phyloP scores from a whole-genome alignment of 2,888 invertebrate genomes.

The Glyphotaelius pellucidus region DNA sequence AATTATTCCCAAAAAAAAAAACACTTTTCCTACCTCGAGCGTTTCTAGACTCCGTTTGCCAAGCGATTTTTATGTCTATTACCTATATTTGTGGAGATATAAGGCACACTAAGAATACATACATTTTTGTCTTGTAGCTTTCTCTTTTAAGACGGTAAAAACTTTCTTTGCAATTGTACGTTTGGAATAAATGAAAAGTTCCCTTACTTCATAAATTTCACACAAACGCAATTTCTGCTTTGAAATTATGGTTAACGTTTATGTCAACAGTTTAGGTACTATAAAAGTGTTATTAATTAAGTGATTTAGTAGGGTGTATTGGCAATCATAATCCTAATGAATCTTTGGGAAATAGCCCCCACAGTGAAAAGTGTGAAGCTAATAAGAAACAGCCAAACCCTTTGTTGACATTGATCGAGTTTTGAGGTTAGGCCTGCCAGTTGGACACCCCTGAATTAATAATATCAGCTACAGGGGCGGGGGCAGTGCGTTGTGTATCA shows the following conservation, averaged over 20 bases:
- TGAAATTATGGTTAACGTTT: neutral
- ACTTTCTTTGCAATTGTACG: too few relatives aligned
- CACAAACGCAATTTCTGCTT: neutral
- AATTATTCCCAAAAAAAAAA: too few relatives aligned
- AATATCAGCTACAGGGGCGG: neutral
- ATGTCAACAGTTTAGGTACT: neutral
- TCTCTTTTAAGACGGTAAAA: too few relatives aligned
- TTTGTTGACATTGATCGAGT: neutral
- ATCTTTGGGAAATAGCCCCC: neutral
- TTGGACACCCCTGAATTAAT: neutral
- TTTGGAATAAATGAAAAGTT: too few relatives aligned
- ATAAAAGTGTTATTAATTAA: neutral
- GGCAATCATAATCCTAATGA: neutral
- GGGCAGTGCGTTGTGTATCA: neutral
- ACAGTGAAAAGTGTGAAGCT: neutral
- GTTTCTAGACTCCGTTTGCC: too few relatives aligned
- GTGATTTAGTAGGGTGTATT: neutral
- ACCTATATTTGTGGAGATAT: too few relatives aligned
- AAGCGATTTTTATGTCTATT: too few relatives aligned
- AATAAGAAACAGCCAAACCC: neutral
- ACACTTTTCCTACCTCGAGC: too few relatives aligned
- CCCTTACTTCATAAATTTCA: neutral
- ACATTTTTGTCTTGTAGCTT: too few relatives aligned
- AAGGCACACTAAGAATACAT: too few relatives aligned
- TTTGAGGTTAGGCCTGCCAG: neutral